Evolutionary conservation across 2,888 invertebrate species (phyloP), one percentile per base, ranked within the genome.

Genomic region (Pycnomerus fuliginosus): DNA sequence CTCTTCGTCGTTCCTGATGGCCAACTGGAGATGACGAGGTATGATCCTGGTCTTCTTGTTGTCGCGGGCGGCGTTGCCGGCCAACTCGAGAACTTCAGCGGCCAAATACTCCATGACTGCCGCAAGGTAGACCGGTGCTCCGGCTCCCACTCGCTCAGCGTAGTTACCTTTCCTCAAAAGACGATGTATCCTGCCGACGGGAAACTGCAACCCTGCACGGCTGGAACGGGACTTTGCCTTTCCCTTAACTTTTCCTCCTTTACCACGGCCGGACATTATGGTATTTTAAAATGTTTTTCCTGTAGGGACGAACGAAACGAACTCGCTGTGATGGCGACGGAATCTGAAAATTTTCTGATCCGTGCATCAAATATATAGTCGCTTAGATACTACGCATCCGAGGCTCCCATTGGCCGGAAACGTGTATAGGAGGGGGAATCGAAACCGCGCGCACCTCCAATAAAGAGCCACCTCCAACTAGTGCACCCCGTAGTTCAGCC

Each of bases 1-100:
- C 62, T 91, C 90, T 58, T 89, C 87, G 33, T 91, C 90, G 68
- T 88, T 89, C 10, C 86, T 76, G 48, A 90, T 83, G 15, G 89
- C 89, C 52, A 91, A 65, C 65, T 90, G 85, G 15, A 90, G 74
- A 68, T 90, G 90, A 33, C 89, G 78, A 1, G 89, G 87, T 41
- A 85, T 83, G 61, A 91, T 89, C 72, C 83, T 70, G 1, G 78
- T 76, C 68, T 82, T 86, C 58, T 84, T 82, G 69, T 86, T 86
- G 61, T 85, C 84, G 20, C 76, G 67, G 1, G 83, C 82, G 10
- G 82, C 83, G 55, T 84, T 83, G 3, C 80, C 82, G 2, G 84
- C 79, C 67, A 83, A 73, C 58, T 84, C 83, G 43, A 84, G 62
- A 8, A 84, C 79, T 74, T 87, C 87, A 47, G 85, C 84, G 8